These are phyloP conservation scores for Theocolax elegans DNA, from an alignment of 1,140 invertebrate genomes.

Conservation along the genomic window DNA sequence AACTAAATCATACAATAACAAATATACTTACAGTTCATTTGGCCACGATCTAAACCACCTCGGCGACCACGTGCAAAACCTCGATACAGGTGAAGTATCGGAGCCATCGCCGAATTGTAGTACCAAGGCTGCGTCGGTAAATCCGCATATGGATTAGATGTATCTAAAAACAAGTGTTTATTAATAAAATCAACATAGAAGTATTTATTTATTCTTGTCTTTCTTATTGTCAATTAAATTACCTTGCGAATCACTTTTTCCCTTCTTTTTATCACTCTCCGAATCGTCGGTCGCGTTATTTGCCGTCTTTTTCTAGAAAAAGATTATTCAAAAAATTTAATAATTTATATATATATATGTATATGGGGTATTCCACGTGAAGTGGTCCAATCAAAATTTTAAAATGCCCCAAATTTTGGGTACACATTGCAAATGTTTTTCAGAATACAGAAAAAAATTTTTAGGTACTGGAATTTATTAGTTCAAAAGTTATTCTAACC, in stretches of 20 bases:
- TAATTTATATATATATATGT: too few species aligned
- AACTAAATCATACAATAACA: too few species aligned
- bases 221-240: neutral
- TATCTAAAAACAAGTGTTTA: neutral
- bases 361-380: too few species aligned
- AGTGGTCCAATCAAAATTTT: too few species aligned
- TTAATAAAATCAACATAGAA: too few species aligned
- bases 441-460: too few species aligned
- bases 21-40: slow-evolving; percentile 50
- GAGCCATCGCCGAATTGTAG: slow-evolving; percentile 50
- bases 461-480: too few species aligned
- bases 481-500: too few species aligned
- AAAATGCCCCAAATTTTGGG: too few species aligned
- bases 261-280: slow-evolving; percentile 54
- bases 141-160: slow-evolving; percentile 49
- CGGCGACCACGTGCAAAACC: slow-evolving; percentile 51
- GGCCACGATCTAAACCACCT: slow-evolving; percentile 47
- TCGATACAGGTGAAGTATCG: slow-evolving; percentile 54
- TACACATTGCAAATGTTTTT: too few species aligned
- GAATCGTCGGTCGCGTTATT: slow-evolving; percentile 48
- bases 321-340: too few species aligned
- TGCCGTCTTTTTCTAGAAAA: slow-evolving; percentile 57
- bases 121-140: slow-evolving; percentile 58
- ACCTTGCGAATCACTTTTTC: slow-evolving; percentile 55
- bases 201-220: too few species aligned